Conservation (phyloP, 2,797 vertebrate genomes). For the Alectoris magna region DNA sequence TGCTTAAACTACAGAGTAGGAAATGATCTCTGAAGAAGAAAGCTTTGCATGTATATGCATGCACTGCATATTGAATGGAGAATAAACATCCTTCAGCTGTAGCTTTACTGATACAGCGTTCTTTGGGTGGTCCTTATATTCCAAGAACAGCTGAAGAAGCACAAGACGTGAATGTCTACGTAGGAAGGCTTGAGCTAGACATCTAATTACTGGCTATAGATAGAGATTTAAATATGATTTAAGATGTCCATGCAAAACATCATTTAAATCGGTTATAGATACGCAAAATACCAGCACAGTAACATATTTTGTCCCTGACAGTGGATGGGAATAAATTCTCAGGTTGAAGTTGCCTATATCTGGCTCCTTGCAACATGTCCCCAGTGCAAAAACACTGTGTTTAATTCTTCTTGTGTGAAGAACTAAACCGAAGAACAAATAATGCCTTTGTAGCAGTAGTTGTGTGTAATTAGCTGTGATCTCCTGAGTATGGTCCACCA, state of each 20-base stretch:
- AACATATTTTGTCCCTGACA: not conserved
- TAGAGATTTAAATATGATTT: conserved; percentile 7
- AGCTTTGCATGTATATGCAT: not conserved
- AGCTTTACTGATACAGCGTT: not conserved
- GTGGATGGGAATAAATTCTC: not conserved
- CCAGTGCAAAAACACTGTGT: not conserved
- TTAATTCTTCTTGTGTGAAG: not conserved
- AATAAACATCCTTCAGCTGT: not conserved
- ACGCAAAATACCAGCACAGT: not conserved
- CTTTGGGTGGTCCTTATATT: not conserved
- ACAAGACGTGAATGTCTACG: not conserved
- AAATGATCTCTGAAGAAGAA: not conserved
- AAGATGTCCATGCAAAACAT: not conserved
- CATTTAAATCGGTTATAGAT: conserved; percentile 8
- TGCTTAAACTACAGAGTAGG: not conserved
- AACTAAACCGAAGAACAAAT: not conserved
- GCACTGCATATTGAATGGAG: not conserved
- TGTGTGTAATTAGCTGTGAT: not conserved
- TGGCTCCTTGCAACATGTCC: not conserved
- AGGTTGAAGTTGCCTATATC: not conserved
- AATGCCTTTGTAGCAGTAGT: not conserved
- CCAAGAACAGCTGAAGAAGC: not conserved
- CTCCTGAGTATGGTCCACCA: not conserved
- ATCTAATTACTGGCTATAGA: not conserved
- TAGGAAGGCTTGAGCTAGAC: not conserved